phyloP scores from a whole-genome alignment of 2,888 invertebrate species.

The Balanococcus diminutus region DNA sequence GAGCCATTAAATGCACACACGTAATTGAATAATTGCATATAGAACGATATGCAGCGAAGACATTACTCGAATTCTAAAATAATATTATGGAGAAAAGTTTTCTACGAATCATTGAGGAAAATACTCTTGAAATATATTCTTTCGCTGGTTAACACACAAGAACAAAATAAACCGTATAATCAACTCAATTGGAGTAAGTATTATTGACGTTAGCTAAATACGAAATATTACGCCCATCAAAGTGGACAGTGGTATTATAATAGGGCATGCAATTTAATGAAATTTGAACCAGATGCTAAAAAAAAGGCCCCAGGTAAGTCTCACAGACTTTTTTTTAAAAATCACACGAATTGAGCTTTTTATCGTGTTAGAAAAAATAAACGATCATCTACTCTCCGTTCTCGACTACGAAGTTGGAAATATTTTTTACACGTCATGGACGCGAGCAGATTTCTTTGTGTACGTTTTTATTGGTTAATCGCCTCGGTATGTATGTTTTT shows the following conservation, averaged over 20 bases:
- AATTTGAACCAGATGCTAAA: neutral
- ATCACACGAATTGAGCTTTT: neutral
- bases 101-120: neutral
- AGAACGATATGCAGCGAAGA: neutral
- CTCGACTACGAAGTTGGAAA: neutral
- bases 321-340: neutral
- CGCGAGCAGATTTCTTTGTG: slow-evolving; percentile 5
- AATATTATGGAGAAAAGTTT: neutral
- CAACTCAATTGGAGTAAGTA: neutral
- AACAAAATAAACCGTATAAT: neutral
- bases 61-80: neutral
- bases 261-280: neutral
- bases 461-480: neutral
- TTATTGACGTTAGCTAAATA: too few species aligned
- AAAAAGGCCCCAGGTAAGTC: neutral
- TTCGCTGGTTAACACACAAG: neutral
- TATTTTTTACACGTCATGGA: neutral
- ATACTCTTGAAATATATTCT: neutral
- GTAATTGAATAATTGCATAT: slow-evolving; percentile 34
- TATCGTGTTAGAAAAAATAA: neutral
- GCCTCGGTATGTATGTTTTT: slow-evolving; percentile 5
- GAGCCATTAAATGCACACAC: neutral
- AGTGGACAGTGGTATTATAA: too few species aligned
- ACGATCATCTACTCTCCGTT: too few species aligned
- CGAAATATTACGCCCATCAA: too few species aligned